Evolutionary conservation across 2,797 vertebrate species (phyloP).

Genomic region (Esox masquinongy): DNA sequence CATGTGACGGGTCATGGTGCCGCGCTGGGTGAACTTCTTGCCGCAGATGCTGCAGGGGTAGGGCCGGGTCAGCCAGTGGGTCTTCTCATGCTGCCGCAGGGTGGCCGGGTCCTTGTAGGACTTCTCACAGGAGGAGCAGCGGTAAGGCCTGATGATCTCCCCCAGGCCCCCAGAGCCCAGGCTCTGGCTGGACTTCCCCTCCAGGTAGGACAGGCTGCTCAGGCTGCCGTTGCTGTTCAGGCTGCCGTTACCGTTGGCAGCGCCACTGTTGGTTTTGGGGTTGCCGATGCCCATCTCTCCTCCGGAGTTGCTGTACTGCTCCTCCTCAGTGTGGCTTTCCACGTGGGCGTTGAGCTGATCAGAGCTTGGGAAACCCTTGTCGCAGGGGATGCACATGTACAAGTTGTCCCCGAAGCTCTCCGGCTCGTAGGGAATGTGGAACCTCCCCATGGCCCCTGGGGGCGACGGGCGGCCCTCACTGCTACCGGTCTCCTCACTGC

Average conservation of each 20-base stretch:
- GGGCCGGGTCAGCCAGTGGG: conserved; percentile 96
- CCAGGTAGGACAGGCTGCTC: conserved; percentile 74
- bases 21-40: conserved; percentile 99
- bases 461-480: conserved; percentile 92
- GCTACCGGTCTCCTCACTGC: conserved; percentile 95
- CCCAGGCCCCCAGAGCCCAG: conserved; percentile 77
- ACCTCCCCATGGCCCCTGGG: conserved; percentile 83
- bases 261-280: conserved; percentile 48
- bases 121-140: conserved; percentile 94
- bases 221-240: conserved; percentile 56
- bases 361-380: conserved; percentile 97
- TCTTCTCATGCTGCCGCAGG: conserved; percentile 97
- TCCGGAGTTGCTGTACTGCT: conserved; percentile 83
- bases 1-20: conserved; percentile 99
- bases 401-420: conserved; percentile 98
- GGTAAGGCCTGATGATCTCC: conserved; percentile 93
- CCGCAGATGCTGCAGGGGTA: conserved; percentile 99
- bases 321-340: conserved; percentile 97
- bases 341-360: conserved; percentile 99
- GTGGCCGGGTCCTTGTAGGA: conserved; percentile 99
- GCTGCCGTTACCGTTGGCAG: conserved; percentile 62
- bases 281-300: conserved; percentile 72
- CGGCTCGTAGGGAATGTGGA: conserved; percentile 92
- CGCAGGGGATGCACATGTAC: conserved; percentile 98
- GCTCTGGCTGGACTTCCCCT: conserved; percentile 77